Evolutionary conservation across 1,140 invertebrate genomes (phyloP).

Genomic region (Drosophila triauraria): DNA sequence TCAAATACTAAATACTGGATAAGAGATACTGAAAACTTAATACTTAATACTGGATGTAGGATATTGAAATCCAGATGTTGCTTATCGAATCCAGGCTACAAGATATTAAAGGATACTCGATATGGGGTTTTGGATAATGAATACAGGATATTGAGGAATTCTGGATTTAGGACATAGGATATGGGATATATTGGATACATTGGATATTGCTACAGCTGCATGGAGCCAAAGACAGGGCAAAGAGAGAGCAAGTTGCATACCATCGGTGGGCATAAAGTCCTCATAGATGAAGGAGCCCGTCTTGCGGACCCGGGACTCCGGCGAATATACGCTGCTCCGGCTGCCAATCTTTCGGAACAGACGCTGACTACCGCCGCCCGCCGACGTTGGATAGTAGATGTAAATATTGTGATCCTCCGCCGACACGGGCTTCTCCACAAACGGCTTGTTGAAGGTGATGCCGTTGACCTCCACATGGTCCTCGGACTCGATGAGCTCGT

Average conservation of each 20-base stretch:
- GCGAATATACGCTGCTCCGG: slow-evolving; percentile 98
- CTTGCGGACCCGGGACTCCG: slow-evolving; percentile 97
- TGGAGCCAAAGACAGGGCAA: slow-evolving; percentile 25
- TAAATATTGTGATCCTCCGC: slow-evolving; percentile 99
- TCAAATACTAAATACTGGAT: too few species aligned
- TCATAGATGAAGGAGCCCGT: slow-evolving; percentile 99
- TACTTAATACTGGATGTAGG: too few species aligned
- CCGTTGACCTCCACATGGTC: slow-evolving; percentile 99
- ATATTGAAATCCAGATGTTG: too few species aligned
- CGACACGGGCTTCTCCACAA: slow-evolving; percentile 94
- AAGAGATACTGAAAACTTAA: too few species aligned
- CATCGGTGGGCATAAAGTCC: slow-evolving; percentile 99
- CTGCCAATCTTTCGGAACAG: slow-evolving; percentile 99
- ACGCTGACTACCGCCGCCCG: slow-evolving; percentile 98
- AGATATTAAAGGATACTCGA: too few species aligned
- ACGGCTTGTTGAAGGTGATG: slow-evolving; percentile 98
- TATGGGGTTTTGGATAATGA: not conserved
- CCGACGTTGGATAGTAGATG: slow-evolving; percentile 99
- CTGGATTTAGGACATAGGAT: not conserved
- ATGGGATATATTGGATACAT: not conserved
- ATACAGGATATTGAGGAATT: slow-evolving; percentile 1
- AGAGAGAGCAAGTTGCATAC: slow-evolving; percentile 86
- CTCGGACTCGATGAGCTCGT: slow-evolving; percentile 97
- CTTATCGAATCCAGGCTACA: too few species aligned
- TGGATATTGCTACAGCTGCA: slow-evolving; percentile 19